Conservation (phyloP, 2,113 vertebrate species). For the Tetrax tetrax region DNA sequence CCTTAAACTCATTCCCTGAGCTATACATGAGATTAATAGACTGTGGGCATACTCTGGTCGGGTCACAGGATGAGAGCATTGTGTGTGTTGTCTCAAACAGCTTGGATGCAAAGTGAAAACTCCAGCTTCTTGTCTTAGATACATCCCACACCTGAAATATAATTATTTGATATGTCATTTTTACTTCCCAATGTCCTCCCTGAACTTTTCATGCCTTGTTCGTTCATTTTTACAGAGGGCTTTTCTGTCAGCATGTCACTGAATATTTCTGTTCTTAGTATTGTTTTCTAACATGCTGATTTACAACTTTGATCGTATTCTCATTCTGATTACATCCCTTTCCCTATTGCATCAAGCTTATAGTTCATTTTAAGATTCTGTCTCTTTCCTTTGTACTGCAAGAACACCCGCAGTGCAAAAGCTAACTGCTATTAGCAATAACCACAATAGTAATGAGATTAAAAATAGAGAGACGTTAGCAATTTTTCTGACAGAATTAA, state of each 20-base stretch:
- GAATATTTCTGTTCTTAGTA: neutral
- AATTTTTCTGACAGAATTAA: neutral
- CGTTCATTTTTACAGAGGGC: neutral
- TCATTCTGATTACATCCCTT: neutral
- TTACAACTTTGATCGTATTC: neutral
- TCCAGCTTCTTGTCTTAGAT: neutral
- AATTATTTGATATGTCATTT: neutral
- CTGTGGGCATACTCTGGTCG: neutral
- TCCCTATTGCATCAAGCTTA: neutral
- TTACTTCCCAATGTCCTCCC: neutral
- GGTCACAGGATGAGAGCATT: fast-evolving
- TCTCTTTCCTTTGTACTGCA: neutral
- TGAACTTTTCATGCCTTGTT: neutral
- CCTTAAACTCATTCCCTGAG: neutral
- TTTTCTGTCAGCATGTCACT: neutral
- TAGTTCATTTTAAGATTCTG: neutral
- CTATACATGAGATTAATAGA: neutral
- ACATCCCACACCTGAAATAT: neutral
- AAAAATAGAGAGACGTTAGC: neutral
- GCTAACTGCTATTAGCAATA: neutral
- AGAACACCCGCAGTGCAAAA: neutral
- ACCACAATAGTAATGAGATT: neutral
- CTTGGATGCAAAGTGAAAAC: neutral
- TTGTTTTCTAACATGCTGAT: neutral
- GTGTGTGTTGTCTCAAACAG: neutral